Evolutionary conservation across 2,113 vertebrate species (phyloP).

Genomic region (Todiramphus saurophagus): DNA sequence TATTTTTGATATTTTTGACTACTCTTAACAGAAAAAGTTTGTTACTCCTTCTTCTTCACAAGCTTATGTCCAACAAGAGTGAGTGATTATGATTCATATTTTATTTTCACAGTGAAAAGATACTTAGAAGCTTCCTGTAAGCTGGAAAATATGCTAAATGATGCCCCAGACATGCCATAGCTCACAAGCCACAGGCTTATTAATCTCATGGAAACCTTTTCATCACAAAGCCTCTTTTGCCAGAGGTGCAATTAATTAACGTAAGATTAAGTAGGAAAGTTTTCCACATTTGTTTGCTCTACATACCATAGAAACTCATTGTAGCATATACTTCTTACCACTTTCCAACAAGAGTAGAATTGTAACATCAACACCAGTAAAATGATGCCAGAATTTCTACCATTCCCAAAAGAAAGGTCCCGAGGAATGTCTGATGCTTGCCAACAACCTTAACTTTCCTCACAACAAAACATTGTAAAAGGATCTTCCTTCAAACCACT

Average conservation of each 20-base stretch:
- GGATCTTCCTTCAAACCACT: background rate
- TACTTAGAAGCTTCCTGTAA: background rate
- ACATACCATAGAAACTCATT: background rate
- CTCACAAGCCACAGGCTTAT: background rate
- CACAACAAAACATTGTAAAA: background rate
- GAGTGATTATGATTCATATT: background rate
- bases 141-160: background rate
- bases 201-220: background rate
- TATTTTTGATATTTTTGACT: background rate
- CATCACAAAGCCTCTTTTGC: background rate
- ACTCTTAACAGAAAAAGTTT: background rate
- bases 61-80: background rate
- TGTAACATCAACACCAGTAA: background rate
- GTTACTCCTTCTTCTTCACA: background rate
- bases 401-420: background rate
- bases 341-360: background rate
- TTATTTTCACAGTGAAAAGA: background rate
- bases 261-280: background rate
- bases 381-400: fast-evolving
- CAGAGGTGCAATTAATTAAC: background rate
- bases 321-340: background rate
- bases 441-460: background rate
- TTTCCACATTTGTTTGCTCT: background rate
- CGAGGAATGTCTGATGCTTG: background rate
- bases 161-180: background rate